Conservation (phyloP, 2,113 vertebrate genomes). For the Aldabrachelys gigantea region DNA sequence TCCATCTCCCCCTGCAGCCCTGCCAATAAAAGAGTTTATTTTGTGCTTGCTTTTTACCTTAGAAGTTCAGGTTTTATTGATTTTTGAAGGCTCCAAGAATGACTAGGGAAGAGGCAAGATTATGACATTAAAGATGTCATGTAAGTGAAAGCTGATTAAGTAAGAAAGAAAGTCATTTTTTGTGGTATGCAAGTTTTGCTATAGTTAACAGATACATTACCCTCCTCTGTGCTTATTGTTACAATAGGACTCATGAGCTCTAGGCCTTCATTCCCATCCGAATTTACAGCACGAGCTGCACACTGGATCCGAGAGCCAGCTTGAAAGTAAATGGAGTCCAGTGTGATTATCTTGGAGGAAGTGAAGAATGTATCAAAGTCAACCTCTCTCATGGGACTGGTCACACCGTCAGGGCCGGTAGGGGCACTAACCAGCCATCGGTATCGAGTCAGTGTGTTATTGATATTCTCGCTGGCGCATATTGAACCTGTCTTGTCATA, state of each 20-base stretch:
- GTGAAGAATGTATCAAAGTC: slow-evolving; percentile 97
- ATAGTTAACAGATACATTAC: slow-evolving; percentile 69
- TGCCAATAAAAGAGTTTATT: background rate
- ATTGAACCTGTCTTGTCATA: slow-evolving; percentile 93
- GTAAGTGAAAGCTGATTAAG: background rate
- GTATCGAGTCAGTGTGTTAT: slow-evolving; percentile 90
- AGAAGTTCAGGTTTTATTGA: background rate
- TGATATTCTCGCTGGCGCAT: slow-evolving; percentile 92
- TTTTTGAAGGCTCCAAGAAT: background rate
- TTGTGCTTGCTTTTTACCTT: background rate
- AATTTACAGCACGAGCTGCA: slow-evolving; percentile 89
- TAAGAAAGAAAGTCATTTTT: background rate
- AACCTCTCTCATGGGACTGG: slow-evolving; percentile 92
- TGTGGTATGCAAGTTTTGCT: background rate
- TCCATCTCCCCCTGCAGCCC: background rate
- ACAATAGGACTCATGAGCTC: slow-evolving; percentile 89
- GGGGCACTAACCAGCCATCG: slow-evolving; percentile 93
- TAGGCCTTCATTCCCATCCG: slow-evolving; percentile 87
- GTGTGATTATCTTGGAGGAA: slow-evolving; percentile 91
- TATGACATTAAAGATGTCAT: background rate
- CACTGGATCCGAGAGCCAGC: slow-evolving; percentile 93
- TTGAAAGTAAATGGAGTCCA: slow-evolving; percentile 97
- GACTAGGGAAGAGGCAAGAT: background rate
- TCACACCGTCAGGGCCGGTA: slow-evolving; percentile 87
- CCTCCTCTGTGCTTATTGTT: slow-evolving; percentile 87